Conservation (phyloP, 2,113 vertebrate genomes). For the human region DNA sequence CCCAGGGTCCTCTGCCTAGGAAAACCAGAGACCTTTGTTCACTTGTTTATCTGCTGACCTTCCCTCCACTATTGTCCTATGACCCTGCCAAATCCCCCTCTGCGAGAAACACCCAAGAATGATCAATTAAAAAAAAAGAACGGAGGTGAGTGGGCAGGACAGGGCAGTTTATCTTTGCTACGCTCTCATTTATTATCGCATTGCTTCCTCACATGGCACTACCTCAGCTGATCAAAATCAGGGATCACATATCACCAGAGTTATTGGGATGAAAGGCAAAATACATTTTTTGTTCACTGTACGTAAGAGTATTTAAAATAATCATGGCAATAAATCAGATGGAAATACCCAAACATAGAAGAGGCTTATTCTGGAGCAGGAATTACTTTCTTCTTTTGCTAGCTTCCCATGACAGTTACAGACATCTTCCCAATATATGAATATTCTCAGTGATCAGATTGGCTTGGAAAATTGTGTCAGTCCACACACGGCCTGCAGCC, state of each 20-base stretch:
- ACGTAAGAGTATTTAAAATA: conserved; percentile 30
- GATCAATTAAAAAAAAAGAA: too few relatives aligned
- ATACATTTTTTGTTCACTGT: conserved; percentile 54
- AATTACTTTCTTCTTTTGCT: neutral
- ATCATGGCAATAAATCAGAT: conserved; percentile 6
- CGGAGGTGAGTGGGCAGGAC: conserved; percentile 76
- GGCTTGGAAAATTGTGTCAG: neutral
- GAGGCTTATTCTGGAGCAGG: conserved; percentile 23
- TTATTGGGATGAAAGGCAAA: conserved; percentile 38
- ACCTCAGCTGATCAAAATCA: conserved; percentile 71
- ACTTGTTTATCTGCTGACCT: too few relatives aligned
- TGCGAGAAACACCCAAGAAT: too few relatives aligned
- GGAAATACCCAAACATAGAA: neutral
- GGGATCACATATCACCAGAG: conserved; percentile 56
- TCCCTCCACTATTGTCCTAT: too few relatives aligned
- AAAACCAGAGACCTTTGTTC: too few relatives aligned
- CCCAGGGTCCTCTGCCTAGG: too few relatives aligned
- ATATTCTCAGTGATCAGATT: neutral
- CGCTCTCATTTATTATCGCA: conserved; percentile 79
- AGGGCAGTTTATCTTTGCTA: conserved; percentile 76
- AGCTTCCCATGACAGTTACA: neutral
- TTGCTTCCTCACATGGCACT: conserved; percentile 56
- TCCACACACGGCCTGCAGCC: neutral
- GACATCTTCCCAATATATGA: conserved; percentile 29
- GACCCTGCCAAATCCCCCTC: too few relatives aligned